Conservation (phyloP, 2,113 vertebrate genomes). For the Planiliza haematocheilus region DNA sequence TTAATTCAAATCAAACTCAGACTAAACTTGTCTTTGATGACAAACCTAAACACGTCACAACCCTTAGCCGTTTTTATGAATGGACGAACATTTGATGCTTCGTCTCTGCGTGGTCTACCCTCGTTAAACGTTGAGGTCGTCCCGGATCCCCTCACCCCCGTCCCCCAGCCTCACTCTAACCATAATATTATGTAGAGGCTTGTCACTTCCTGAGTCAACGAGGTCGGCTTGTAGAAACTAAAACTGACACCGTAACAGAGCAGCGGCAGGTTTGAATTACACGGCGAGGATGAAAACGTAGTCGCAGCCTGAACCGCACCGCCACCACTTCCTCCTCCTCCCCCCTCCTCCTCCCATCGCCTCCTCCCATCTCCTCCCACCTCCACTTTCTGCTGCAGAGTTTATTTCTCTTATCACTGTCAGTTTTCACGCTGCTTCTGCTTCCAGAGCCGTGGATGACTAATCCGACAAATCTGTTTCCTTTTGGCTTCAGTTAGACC, state of each 20-base stretch:
- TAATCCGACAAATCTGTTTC: not conserved
- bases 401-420: constrained; percentile 2
- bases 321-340: constrained; percentile 47
- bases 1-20: no score
- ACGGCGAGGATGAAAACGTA: constrained; percentile 29
- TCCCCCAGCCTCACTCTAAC: constrained; percentile 10
- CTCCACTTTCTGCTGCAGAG: constrained; percentile 32
- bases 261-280: constrained; percentile 12
- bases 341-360: constrained; percentile 17
- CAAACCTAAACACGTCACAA: no score
- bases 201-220: constrained; percentile 44
- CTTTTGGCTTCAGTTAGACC: no score
- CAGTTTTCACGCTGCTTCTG: not conserved
- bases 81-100: no score
- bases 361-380: not conserved
- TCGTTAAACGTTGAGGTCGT: not conserved
- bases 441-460: not conserved
- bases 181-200: constrained; percentile 28
- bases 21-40: no score
- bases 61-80: no score
- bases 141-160: constrained; percentile 25
- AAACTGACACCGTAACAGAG: constrained; percentile 28
- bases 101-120: not conserved
- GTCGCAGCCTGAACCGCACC: constrained; percentile 2
- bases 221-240: constrained; percentile 19